A percentile compares a stretch with the other conserved stretches of the same genome.
Evolutionary conservation across 2,888 invertebrate species (phyloP).

Genomic region (Cantharis nigra): DNA sequence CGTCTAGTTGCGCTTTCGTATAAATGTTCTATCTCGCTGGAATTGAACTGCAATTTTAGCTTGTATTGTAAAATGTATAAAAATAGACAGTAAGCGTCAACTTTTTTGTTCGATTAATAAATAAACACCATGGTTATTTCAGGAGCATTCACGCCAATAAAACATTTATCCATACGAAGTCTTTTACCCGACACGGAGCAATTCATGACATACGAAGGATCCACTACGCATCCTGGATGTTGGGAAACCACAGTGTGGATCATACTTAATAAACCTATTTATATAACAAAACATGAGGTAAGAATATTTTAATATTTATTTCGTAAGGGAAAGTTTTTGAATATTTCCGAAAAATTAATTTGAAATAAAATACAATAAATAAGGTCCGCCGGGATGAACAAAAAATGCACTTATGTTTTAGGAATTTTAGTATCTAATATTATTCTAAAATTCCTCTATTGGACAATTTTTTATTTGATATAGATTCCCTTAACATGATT

Average conservation of each 20-base stretch:
- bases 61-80: constrained; percentile 9
- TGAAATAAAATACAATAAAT: background rate
- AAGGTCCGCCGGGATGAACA: background rate
- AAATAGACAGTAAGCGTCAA: constrained; percentile 1
- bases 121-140: constrained; percentile 41
- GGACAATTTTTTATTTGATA: background rate
- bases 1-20: constrained; percentile 26
- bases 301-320: constrained; percentile 37
- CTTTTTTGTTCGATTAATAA: constrained; percentile 18
- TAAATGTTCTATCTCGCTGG: constrained; percentile 19
- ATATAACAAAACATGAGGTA: constrained; percentile 95
- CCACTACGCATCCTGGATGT: constrained; percentile 96
- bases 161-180: constrained; percentile 82
- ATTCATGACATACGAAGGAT: constrained; percentile 98
- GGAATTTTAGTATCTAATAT: background rate
- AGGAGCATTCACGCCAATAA: constrained; percentile 84
- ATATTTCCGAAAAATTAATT: background rate
- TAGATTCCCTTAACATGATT: background rate
- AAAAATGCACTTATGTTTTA: background rate
- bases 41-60: constrained; percentile 11
- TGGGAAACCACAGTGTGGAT: constrained; percentile 99
- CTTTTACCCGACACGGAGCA: constrained; percentile 90
- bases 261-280: constrained; percentile 96
- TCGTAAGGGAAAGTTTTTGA: background rate
- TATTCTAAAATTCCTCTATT: background rate